These are phyloP conservation scores for Scylla paramamosain DNA, from an alignment of 1,140 invertebrate genomes.

Conservation along the genomic window DNA sequence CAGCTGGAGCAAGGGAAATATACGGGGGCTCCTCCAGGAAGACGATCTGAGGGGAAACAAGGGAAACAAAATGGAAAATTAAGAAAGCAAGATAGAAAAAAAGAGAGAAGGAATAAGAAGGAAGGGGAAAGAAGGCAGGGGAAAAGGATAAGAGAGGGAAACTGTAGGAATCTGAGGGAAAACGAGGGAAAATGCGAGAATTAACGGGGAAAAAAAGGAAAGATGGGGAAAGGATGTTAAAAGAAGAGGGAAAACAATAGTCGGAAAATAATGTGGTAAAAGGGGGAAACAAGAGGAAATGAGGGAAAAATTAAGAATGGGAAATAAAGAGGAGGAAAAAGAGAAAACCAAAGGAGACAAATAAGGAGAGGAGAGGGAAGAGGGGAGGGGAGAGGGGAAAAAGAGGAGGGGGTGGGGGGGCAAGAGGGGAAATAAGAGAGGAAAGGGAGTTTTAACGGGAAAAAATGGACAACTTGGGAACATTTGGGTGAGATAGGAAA, in stretches of 20 bases:
- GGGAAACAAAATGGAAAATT: background rate
- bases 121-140: background rate
- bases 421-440: background rate
- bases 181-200: background rate
- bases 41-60: slow-evolving; percentile 84
- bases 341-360: background rate
- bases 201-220: background rate
- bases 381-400: background rate
- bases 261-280: too few species aligned
- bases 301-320: background rate
- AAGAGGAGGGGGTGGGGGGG: background rate
- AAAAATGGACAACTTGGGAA: too few species aligned
- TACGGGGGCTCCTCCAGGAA: slow-evolving; percentile 98
- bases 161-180: background rate
- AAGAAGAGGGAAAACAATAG: too few species aligned
- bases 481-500: background rate
- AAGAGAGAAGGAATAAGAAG: background rate
- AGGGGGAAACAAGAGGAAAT: background rate
- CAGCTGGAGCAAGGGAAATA: slow-evolving; percentile 93
- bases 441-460: background rate
- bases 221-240: background rate
- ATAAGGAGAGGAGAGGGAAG: background rate
- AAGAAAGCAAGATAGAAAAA: background rate
- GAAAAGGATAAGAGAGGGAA: background rate
- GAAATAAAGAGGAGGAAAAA: background rate